phyloP scores from a whole-genome alignment of 2,888 invertebrate species.

The Xylota segnis region DNA sequence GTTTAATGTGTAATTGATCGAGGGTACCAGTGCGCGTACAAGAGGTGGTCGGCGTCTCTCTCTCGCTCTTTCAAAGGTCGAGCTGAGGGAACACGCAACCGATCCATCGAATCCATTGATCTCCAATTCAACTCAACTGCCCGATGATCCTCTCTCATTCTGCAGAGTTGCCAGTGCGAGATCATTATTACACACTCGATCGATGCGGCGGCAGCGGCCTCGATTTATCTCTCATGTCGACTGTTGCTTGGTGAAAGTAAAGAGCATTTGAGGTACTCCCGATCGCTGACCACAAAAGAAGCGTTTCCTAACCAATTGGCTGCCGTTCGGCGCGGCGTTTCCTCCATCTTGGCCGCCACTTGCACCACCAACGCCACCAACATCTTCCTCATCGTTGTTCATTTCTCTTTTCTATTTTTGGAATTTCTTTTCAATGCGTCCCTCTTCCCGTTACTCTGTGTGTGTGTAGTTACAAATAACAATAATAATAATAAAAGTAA shows the following conservation, averaged over 20 bases:
- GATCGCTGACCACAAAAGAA: slow-evolving; percentile 74
- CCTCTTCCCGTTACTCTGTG: slow-evolving; percentile 3
- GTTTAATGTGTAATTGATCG: slow-evolving; percentile 75
- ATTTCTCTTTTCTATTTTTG: slow-evolving; percentile 72
- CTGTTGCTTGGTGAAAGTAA: slow-evolving; percentile 71
- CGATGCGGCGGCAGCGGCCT: slow-evolving; percentile 56
- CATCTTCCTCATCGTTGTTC: slow-evolving; percentile 36
- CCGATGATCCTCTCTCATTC: slow-evolving; percentile 18
- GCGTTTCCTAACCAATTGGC: slow-evolving; percentile 66
- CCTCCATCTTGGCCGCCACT: slow-evolving; percentile 34
- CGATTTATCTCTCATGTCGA: slow-evolving; percentile 64
- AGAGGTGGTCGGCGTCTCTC: slow-evolving; percentile 17
- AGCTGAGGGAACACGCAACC: slow-evolving; percentile 65
- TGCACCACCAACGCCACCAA: slow-evolving; percentile 29
- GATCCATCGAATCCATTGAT: slow-evolving; percentile 42
- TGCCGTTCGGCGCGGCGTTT: slow-evolving; percentile 13
- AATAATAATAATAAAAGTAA: slow-evolving; percentile 67
- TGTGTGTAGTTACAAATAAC: slow-evolving; percentile 53
- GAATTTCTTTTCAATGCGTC: slow-evolving; percentile 68
- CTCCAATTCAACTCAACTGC: neutral
- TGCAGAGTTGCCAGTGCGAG: slow-evolving; percentile 52
- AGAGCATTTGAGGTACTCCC: slow-evolving; percentile 68
- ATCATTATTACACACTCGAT: slow-evolving; percentile 64
- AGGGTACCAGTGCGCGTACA: slow-evolving; percentile 43
- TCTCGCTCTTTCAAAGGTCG: slow-evolving; percentile 54